A percentile compares a stretch with the other conserved stretches of the same genome.
Conservation (phyloP, 1,140 invertebrate genomes). For the Trichonephila clavipes region DNA sequence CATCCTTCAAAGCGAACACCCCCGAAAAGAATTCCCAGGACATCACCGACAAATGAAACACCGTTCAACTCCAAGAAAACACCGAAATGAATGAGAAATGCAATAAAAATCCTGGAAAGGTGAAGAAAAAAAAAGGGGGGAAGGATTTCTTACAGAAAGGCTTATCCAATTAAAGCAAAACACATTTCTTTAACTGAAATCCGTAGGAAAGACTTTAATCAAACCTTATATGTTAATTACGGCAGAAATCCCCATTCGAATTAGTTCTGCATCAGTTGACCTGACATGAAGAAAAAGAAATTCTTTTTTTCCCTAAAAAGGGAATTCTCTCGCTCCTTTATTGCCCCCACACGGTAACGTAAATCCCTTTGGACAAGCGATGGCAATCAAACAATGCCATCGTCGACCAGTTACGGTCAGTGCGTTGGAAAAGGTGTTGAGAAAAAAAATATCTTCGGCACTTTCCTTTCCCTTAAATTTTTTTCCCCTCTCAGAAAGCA, state of each 20-base stretch:
- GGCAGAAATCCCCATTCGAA: neutral
- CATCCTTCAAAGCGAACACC: neutral
- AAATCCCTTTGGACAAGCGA: constrained; percentile 5
- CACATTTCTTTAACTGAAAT: neutral
- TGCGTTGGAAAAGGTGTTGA: neutral
- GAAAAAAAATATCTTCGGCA: neutral
- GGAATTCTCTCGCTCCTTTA: constrained; percentile 13
- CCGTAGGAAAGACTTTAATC: constrained; percentile 21
- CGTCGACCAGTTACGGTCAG: constrained; percentile 22
- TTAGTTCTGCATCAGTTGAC: constrained; percentile 7
- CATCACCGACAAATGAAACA: constrained; percentile 8
- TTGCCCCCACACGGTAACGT: neutral
- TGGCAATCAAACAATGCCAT: constrained; percentile 36
- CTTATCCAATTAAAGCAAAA: neutral
- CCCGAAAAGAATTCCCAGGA: neutral
- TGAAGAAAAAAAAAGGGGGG: neutral
- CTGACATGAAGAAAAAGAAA: neutral
- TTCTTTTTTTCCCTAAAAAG: neutral
- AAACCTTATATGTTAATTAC: constrained; percentile 38
- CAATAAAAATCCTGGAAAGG: neutral
- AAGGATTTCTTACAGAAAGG: neutral
- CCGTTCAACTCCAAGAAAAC: neutral
- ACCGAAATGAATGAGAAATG: constrained; percentile 1
- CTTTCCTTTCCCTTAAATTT: neutral
- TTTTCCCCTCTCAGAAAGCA: no score